These are phyloP conservation scores for Mya arenaria DNA, from an alignment of 1,140 invertebrate genomes.

Conservation along the genomic window DNA sequence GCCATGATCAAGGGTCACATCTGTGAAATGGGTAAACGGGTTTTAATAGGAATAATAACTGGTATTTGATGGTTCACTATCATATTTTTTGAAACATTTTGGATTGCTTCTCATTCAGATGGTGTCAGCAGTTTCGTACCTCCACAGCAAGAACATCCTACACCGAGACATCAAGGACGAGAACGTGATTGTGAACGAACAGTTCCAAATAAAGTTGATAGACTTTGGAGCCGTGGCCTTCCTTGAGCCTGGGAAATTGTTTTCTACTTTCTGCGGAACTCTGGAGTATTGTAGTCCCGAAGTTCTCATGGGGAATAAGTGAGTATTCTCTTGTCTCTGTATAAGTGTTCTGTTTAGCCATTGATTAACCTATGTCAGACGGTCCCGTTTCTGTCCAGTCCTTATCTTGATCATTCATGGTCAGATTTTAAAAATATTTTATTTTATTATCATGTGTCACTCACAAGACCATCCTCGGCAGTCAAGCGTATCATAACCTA, in stretches of 20 bases:
- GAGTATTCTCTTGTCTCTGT: no score
- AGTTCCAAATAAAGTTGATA: conserved; percentile 89
- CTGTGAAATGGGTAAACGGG: no score
- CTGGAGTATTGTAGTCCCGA: conserved; percentile 91
- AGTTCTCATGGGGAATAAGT: conserved; percentile 88
- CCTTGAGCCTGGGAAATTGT: conserved; percentile 84
- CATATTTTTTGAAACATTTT: background rate
- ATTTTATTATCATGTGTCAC: no score
- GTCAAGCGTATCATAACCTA: no score
- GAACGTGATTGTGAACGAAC: conserved; percentile 89
- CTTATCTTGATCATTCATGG: no score
- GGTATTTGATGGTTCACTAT: background rate
- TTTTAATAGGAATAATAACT: background rate
- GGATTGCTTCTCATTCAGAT: conserved; percentile 82
- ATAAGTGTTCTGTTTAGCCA: no score
- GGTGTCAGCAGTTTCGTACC: conserved; percentile 86
- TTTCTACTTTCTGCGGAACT: conserved; percentile 90
- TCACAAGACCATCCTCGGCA: no score
- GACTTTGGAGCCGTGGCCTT: conserved; percentile 90
- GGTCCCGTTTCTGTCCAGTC: no score
- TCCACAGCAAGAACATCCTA: conserved; percentile 86
- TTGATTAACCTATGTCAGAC: no score
- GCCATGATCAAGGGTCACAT: no score
- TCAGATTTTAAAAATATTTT: no score
- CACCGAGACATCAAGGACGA: conserved; percentile 91